phyloP scores from a whole-genome alignment of 2,888 invertebrate species.

The Diogma glabrata region DNA sequence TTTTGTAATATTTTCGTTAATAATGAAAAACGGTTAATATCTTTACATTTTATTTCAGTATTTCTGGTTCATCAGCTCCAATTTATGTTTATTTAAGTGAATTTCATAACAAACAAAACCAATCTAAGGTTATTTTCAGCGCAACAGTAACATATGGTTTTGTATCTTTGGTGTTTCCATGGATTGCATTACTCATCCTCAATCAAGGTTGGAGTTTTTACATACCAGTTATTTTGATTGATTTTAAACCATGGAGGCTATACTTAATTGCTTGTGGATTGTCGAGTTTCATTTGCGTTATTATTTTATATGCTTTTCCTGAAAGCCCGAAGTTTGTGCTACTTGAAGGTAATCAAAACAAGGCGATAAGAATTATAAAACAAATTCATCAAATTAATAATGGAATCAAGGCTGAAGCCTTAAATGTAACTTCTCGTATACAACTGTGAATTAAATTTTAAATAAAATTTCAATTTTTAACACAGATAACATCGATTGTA shows the following conservation, averaged over 20 bases:
- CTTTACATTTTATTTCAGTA: no score
- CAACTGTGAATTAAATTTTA: background rate
- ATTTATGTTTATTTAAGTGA: constrained; percentile 42
- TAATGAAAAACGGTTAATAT: no score
- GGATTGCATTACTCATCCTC: constrained; percentile 30
- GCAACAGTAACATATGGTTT: constrained; percentile 30
- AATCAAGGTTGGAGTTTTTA: constrained; percentile 28
- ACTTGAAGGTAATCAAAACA: constrained; percentile 23
- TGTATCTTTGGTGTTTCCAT: constrained; percentile 29
- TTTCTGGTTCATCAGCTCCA: constrained; percentile 39
- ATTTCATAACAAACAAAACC: constrained; percentile 37
- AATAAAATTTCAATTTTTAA: background rate
- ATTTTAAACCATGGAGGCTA: constrained; percentile 31
- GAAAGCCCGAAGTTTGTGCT: constrained; percentile 33
- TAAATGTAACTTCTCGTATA: no score
- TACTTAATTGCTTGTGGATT: constrained; percentile 30
- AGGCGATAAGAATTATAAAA: no score
- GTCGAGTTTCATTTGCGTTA: constrained; percentile 28
- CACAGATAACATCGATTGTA: constrained; percentile 2
- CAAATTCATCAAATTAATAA: no score
- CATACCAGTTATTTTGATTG: constrained; percentile 24
- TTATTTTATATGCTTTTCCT: constrained; percentile 27
- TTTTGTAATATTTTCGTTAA: no score
- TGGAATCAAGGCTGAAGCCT: no score
- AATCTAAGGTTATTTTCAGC: constrained; percentile 36